Base-by-base conservation (phyloP, 2,113 vertebrate species). In the Plotosus lineatus region DNA sequence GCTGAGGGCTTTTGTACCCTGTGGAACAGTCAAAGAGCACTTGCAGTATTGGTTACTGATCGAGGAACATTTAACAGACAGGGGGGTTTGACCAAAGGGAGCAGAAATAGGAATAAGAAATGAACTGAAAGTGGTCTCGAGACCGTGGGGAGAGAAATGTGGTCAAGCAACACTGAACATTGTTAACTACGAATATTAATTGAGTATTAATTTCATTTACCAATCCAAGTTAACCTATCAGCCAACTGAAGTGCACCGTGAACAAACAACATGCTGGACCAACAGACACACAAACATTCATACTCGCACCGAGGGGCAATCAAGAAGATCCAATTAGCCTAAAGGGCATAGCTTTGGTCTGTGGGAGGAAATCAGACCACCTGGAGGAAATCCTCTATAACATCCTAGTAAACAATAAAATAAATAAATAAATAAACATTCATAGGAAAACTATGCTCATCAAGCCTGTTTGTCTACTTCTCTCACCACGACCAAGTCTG, bases 21-120 rank as follows among this genome's bases (percentile, higher is more conserved):
- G 92, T 88, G 87, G 90, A 89, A 93, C 90, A 94, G 89, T 90
- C 83, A 90, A n/a, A 90, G 83, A 89, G 91, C 91, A 92, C 92
- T 91, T 87, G 87, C 87, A 88, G 71, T 90, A 82, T 91, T 86
- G 76, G 77, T 89, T 82, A 81, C 72, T 78, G 58, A 71, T 31
- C 90, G 53, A 87, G 85, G 90, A 83, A 88, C 88, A 91, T 82
- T 87, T 89, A 88, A 86, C 74, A 88, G 82, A 89, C 85, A 86
- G 56, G 69, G 82, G 84, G 82, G 8, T 21, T 6, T 71, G 81
- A 42, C 10, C 19, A 46, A 84, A 79, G 79, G 46, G 44, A 71
- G 73, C 60, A 79, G 28, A 19, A 65, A 65, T 82, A 84, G 58
- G 69, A 38, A 36, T 11, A 40, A 44, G 58, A 77, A 66, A 56